These are phyloP conservation scores for Glossophaga mutica DNA, from an alignment of 2,797 vertebrate species.

Conservation along the genomic window DNA sequence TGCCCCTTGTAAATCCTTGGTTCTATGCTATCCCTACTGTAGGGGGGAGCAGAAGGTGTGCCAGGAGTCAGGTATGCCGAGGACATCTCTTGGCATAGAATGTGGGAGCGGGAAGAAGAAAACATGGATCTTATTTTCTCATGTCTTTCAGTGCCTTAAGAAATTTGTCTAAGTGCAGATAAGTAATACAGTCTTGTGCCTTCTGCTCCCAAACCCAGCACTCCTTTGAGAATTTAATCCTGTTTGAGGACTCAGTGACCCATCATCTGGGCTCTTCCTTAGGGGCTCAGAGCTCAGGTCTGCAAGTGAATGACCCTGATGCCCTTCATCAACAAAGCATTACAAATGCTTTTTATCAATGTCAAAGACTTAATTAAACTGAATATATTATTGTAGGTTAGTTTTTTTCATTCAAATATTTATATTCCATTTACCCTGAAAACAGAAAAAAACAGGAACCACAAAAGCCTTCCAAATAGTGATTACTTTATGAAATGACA, in stretches of 20 bases:
- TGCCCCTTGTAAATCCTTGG: background rate
- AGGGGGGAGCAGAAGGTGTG: background rate
- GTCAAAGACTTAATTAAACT: conserved; percentile 79
- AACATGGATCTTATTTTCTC: background rate
- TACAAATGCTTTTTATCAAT: conserved; percentile 54
- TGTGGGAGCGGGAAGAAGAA: background rate
- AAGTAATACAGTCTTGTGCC: background rate
- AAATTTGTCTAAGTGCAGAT: conserved; percentile 8
- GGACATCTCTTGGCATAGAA: background rate
- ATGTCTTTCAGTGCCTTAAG: background rate
- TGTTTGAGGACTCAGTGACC: conserved; percentile 37
- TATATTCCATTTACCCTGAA: conserved; percentile 78
- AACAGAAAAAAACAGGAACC: conserved; percentile 73
- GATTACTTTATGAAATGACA: conserved; percentile 67
- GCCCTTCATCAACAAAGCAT: background rate
- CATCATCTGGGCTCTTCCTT: background rate
- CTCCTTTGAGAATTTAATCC: background rate
- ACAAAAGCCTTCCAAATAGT: conserved; percentile 74
- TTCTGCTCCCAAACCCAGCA: conserved; percentile 38
- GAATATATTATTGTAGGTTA: conserved; percentile 80
- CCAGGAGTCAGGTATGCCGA: background rate
- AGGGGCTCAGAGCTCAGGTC: conserved; percentile 29
- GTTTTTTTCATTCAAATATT: conserved; percentile 75
- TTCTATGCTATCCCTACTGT: background rate
- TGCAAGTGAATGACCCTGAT: conserved; percentile 28